Percentiles rank a stretch among this genome's conserved stretches.
phyloP scores from a whole-genome alignment of 2,888 invertebrate species.

The Tetranychus piercei region DNA sequence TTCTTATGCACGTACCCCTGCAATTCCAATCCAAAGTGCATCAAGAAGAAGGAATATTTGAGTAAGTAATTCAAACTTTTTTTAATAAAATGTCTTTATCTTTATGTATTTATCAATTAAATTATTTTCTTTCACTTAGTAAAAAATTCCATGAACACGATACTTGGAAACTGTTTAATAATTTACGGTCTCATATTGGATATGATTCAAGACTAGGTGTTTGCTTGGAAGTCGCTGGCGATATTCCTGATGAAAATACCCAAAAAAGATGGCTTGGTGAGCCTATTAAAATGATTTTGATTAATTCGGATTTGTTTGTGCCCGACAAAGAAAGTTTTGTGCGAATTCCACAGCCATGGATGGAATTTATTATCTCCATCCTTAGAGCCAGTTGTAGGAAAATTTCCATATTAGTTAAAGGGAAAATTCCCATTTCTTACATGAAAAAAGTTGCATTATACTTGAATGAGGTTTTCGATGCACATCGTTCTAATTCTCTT shows the following conservation, averaged over 20 bases:
- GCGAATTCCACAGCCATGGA: background rate
- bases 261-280: slow-evolving; percentile 81
- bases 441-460: too few species aligned
- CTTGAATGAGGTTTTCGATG: too few species aligned
- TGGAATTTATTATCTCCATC: background rate
- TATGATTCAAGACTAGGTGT: slow-evolving; percentile 44
- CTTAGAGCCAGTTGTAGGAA: background rate
- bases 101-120: background rate
- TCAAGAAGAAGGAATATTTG: too few species aligned
- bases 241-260: slow-evolving; percentile 48
- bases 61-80: background rate
- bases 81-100: background rate
- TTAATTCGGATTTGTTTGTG: slow-evolving; percentile 31
- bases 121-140: background rate
- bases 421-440: background rate
- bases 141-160: slow-evolving; percentile 25
- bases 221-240: slow-evolving; percentile 58
- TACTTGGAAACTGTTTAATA: slow-evolving; percentile 38
- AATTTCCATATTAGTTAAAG: background rate
- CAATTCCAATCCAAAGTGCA: background rate
- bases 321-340: background rate
- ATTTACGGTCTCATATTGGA: slow-evolving; percentile 38
- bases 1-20: background rate
- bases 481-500: too few species aligned
- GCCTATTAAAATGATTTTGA: slow-evolving; percentile 62